Percentiles rank a stretch among this genome's conserved stretches.
These are phyloP conservation scores for Mormyrus lacerda DNA, from an alignment of 2,113 vertebrate genomes.

Conservation along the genomic window DNA sequence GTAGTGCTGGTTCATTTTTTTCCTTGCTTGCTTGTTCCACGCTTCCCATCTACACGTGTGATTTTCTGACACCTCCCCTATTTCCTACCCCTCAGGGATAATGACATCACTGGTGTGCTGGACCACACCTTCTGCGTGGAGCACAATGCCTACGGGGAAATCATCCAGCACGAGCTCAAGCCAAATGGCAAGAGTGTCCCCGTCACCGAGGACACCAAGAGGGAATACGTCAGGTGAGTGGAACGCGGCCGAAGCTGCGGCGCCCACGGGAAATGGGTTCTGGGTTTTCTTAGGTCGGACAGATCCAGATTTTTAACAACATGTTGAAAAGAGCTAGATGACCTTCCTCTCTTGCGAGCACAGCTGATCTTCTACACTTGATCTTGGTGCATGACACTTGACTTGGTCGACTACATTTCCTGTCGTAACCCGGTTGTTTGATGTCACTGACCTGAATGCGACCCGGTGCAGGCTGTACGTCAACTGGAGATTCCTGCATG, in stretches of 20 bases:
- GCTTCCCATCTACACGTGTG: not conserved
- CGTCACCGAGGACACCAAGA: constrained; percentile 94
- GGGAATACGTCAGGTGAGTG: constrained; percentile 86
- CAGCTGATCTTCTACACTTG: not conserved
- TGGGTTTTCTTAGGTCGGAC: not conserved
- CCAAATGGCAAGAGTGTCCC: constrained; percentile 94
- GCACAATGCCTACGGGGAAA: constrained; percentile 94
- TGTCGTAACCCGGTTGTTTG: not conserved
- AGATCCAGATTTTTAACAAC: not conserved
- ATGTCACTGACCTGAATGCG: not conserved
- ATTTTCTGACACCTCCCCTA: not conserved
- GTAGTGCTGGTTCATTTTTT: not conserved
- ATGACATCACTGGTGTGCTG: constrained; percentile 95
- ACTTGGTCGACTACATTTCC: not conserved
- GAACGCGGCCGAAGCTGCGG: not conserved
- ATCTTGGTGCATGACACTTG: not conserved
- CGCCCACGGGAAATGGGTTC: accelerated
- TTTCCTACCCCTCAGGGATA: constrained; percentile 67
- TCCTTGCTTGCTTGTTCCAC: not conserved
- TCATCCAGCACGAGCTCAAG: constrained; percentile 97
- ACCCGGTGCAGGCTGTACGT: constrained; percentile 75
- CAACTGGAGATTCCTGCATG: constrained; percentile 97
- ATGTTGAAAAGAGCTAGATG: not conserved
- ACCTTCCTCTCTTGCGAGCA: not conserved
- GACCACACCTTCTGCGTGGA: constrained; percentile 98